Percentiles rank a stretch among this genome's conserved stretches.
Evolutionary conservation across 2,888 invertebrate genomes (phyloP).

Genomic region (Arge pagana): DNA sequence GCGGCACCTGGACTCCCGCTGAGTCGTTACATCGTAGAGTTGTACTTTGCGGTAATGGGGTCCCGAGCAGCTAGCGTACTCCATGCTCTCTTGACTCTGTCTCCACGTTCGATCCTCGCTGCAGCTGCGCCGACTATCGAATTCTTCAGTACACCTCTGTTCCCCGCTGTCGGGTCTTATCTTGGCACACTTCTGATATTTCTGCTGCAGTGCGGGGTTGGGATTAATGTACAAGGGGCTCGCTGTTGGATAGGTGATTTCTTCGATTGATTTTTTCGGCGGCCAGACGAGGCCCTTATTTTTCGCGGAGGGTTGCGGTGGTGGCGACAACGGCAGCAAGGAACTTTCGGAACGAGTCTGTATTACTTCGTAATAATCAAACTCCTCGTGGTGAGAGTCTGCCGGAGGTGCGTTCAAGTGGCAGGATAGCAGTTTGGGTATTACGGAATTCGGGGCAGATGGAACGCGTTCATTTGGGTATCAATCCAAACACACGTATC

Average conservation of each 20-base stretch:
- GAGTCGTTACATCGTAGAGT: conserved; percentile 34
- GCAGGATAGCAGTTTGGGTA: too few species aligned
- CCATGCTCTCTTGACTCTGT: conserved; percentile 42
- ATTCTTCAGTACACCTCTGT: conserved; percentile 24
- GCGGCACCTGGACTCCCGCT: conserved; percentile 36
- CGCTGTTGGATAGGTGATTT: conserved; percentile 53
- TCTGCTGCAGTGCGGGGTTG: conserved; percentile 45
- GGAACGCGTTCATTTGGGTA: neutral
- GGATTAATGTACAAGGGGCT: conserved; percentile 55
- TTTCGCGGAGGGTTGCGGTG: conserved; percentile 33
- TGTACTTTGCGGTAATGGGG: conserved; percentile 48
- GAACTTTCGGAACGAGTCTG: conserved; percentile 13
- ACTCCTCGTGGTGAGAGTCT: conserved; percentile 35
- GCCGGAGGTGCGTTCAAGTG: too few species aligned
- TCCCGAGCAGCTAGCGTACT: conserved; percentile 48
- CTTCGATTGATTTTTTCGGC: conserved; percentile 50
- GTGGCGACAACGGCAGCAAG: conserved; percentile 7
- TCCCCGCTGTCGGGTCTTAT: conserved; percentile 47
- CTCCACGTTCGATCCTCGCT: conserved; percentile 21
- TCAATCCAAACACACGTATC: too few species aligned
- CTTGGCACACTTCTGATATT: conserved; percentile 40
- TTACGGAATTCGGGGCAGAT: conserved; percentile 7
- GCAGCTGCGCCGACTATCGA: conserved; percentile 12
- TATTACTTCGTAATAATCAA: conserved; percentile 32
- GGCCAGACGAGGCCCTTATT: conserved; percentile 50